Evolutionary conservation across 2,888 invertebrate genomes (phyloP).

Genomic region (Herminia tarsipennalis): DNA sequence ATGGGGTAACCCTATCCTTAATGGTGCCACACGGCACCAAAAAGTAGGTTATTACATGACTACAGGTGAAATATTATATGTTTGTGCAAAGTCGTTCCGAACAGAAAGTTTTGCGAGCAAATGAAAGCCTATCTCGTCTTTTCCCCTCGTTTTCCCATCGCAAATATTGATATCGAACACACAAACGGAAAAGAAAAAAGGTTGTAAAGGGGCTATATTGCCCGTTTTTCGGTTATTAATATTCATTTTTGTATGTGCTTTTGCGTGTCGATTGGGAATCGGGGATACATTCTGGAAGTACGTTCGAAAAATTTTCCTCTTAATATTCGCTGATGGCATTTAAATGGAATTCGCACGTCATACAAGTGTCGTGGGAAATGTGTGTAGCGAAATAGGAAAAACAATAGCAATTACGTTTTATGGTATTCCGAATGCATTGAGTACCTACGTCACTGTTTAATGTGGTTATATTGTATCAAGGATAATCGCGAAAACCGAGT

Average conservation of each 20-base stretch:
- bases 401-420: no score
- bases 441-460: no score
- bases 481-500: no score
- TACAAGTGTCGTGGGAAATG: neutral
- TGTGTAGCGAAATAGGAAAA: no score
- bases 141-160: neutral
- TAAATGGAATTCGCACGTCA: neutral
- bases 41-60: neutral
- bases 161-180: conserved; percentile 17
- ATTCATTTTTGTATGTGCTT: conserved; percentile 18
- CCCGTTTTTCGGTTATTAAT: conserved; percentile 12
- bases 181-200: conserved; percentile 19
- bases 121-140: conserved; percentile 8
- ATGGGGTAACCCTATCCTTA: no score
- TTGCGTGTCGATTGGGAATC: conserved; percentile 18
- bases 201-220: conserved; percentile 12
- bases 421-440: no score
- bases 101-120: conserved; percentile 2
- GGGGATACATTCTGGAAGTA: conserved; percentile 17
- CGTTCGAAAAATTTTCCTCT: neutral
- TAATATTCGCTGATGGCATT: neutral
- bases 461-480: no score
- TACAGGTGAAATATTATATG: no score
- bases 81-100: neutral
- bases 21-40: no score